Evolutionary conservation across 2,888 invertebrate species (phyloP), one percentile per base, ranked within the genome.

Genomic region (Tholera decimalis): DNA sequence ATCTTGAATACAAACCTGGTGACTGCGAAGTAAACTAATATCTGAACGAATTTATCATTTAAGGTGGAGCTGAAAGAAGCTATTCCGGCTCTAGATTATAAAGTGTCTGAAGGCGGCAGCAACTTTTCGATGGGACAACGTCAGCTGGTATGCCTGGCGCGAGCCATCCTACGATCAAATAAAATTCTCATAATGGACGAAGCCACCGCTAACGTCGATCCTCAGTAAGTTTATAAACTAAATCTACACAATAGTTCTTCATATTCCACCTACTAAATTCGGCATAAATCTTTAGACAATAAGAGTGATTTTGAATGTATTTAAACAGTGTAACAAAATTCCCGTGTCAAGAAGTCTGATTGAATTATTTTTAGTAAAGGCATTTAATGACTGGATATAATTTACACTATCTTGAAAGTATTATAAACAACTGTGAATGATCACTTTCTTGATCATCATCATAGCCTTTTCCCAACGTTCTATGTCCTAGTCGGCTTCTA

Each of bases 121-220:
- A 98, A 98, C 88, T 96, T 98, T 80, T 98, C 98, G 43, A 97
- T 98, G 58, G 98, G 98, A 0, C 98, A 98, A 87, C 93, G 98
- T 33, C 98, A 98, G 88, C 92, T 98, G 66, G 96, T 98, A 60
- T 98, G 98, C 84, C 91, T 98, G 62, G 98, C 98, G 0, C 94
- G 98, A 61, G 98, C 98, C 0, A 96, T 98, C 58, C 93, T 98
- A 8, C 94, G 97, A 54, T 97, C 97, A 66, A 98, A 98, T 86
- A 96, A 95, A 65, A 96, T 98, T 55, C 95, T 98, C 2, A 96
- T 96, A 39, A 93, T 96, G 95, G 96, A 96, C 74, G 96, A 96
- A 85, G 96, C 96, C 8, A 96, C 96, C 2, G 96, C 96, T 37
- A 96, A 96, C 81, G 96, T 96, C 1, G 96, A 96, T 83, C 96